Evolutionary conservation across 2,888 invertebrate genomes (phyloP), one percentile per base, ranked within the genome.

Genomic region (Drosophila nr. perissopoda): DNA sequence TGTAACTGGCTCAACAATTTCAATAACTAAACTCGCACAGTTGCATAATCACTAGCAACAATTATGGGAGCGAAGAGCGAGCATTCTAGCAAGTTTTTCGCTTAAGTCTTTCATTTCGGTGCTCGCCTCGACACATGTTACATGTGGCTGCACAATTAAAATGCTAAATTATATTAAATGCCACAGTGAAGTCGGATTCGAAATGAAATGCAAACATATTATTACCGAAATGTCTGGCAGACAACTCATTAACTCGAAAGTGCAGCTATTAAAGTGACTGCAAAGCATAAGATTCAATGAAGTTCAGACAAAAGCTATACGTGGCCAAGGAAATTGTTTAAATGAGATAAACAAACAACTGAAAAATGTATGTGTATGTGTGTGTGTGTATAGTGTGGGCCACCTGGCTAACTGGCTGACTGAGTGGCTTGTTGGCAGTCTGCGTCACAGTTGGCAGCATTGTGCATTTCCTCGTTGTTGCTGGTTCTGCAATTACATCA

Each of bases 401-500:
- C 38, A 63, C 54, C 75, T 70, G 60, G 21, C 63, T 51, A 34
- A 40, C 40, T 40, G 29, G 2, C 51, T 48, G 48, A 18, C 51
- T 52, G 59, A 27, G 40, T 76, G 49, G 11, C 46, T 64, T 40
- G 63, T 65, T 66, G 59, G 40, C 63, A 68, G 62, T 34, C 71
- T 42, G 65, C 89, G 90, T 90, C 89, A 91, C 90, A 91, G 86
- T 84, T 82, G 90, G 81, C 73, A 77, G 76, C 84, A 76, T 80
- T 83, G 82, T 81, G 83, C 82, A 91, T 90, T 90, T 90, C 91
- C 90, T 90, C 21, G 42, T 40, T 40, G 38, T 52, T 36, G 67
- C 53, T 46, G 64, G 56, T 56, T 38, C 71, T 62, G 82, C 81
- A 87, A 79, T 89, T 88, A 83, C 88, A 85, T 85, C 90, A 89